Conservation (phyloP, 2,888 invertebrate genomes). For the Tinea pellionella region DNA sequence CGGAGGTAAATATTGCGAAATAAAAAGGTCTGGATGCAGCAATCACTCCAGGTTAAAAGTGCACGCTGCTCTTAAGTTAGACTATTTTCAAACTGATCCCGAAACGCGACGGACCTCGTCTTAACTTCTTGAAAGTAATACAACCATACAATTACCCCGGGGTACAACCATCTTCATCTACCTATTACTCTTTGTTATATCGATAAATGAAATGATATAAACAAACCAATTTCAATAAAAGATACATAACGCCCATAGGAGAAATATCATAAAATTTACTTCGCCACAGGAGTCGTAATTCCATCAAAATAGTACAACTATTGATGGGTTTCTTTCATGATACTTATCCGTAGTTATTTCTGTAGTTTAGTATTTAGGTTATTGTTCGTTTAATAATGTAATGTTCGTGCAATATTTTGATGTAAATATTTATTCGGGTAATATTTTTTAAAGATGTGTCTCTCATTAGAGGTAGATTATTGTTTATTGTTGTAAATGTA, state of each 20-base stretch:
- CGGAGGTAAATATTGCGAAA: no score
- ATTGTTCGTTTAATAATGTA: background rate
- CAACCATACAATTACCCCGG: no score
- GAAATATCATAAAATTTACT: constrained; percentile 37
- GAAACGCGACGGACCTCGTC: no score
- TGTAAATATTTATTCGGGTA: background rate
- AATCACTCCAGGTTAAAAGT: no score
- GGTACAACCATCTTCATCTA: no score
- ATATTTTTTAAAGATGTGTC: no score
- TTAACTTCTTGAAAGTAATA: no score
- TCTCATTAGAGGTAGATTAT: no score
- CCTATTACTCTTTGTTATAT: no score
- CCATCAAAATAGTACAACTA: constrained; percentile 16
- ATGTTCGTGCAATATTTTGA: background rate
- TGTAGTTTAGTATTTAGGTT: constrained; percentile 1
- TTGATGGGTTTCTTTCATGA: constrained; percentile 5
- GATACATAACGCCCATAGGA: constrained; percentile 40
- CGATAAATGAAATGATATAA: background rate
- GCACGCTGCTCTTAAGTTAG: no score
- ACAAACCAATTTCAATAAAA: constrained; percentile 25
- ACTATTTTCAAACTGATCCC: no score
- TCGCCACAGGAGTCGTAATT: constrained; percentile 44
- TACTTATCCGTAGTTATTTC: constrained; percentile 5
- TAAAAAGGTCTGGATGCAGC: no score
- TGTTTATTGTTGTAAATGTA: background rate